These are phyloP conservation scores for Berghia stephanieae DNA, from an alignment of 1,140 invertebrate species.

Conservation along the genomic window DNA sequence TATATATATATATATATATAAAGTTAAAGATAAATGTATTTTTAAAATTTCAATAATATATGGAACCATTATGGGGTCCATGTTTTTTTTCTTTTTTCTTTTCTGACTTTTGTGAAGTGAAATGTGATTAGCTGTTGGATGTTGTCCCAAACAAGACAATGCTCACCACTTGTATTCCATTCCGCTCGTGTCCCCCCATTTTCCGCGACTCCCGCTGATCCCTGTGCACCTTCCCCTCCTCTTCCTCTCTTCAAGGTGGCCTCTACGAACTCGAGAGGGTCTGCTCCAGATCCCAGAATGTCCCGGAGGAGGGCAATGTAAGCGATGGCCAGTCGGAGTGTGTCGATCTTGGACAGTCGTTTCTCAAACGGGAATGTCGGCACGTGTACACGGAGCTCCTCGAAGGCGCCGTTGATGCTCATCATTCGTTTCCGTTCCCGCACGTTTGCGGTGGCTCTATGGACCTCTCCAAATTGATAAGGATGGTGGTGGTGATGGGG, in stretches of 20 bases:
- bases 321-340: constrained; percentile 93
- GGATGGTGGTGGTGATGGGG: no score
- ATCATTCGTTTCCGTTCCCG: constrained; percentile 94
- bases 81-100: no score
- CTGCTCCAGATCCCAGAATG: constrained; percentile 81
- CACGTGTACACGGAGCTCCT: constrained; percentile 77
- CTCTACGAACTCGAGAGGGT: constrained; percentile 93
- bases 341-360: constrained; percentile 96
- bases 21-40: no score
- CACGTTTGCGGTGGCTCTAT: constrained; percentile 93
- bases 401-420: constrained; percentile 97
- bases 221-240: background rate
- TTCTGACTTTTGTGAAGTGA: no score
- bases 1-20: no score
- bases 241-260: constrained; percentile 77
- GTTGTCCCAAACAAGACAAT: no score
- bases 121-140: no score
- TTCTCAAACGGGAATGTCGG: constrained; percentile 99
- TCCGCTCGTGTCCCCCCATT: constrained; percentile 85
- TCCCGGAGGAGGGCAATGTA: constrained; percentile 98
- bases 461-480: constrained; percentile 71
- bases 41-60: no score
- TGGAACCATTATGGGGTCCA: no score
- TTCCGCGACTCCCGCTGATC: background rate
- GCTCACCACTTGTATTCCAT: constrained; percentile 96